These are phyloP conservation scores for Eustalomyia histrio DNA, from an alignment of 2,888 invertebrate genomes.

Conservation along the genomic window DNA sequence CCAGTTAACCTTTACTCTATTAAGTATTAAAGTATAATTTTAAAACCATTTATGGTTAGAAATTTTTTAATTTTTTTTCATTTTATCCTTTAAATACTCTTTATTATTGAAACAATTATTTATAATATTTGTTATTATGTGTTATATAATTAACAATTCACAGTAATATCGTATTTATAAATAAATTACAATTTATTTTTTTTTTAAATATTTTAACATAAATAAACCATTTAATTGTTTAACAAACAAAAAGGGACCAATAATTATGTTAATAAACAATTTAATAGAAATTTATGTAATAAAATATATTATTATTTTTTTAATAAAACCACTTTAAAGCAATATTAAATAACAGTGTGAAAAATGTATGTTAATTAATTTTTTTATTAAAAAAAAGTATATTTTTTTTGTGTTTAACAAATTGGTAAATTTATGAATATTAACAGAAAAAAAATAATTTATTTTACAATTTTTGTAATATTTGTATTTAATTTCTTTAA, in stretches of 20 bases:
- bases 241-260: neutral
- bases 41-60: too few relatives aligned
- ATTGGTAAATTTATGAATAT: slow-evolving; percentile 5
- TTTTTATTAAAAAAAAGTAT: neutral
- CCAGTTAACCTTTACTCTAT: too few relatives aligned
- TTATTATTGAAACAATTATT: neutral
- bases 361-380: neutral
- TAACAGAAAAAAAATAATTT: neutral
- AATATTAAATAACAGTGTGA: neutral
- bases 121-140: neutral
- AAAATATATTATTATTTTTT: neutral
- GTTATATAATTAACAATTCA: neutral
- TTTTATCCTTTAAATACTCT: too few relatives aligned
- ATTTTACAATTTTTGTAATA: neutral
- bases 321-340: neutral
- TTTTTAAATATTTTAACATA: neutral
- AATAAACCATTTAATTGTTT: neutral
- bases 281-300: slow-evolving; percentile 2
- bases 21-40: too few relatives aligned
- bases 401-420: neutral
- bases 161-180: neutral
- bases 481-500: neutral
- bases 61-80: too few relatives aligned
- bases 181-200: neutral
- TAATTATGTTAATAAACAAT: slow-evolving; percentile 1